Percentiles rank a stretch among this genome's conserved stretches.
Conservation (phyloP, 2,113 vertebrate species). For the Cervus canadensis region DNA sequence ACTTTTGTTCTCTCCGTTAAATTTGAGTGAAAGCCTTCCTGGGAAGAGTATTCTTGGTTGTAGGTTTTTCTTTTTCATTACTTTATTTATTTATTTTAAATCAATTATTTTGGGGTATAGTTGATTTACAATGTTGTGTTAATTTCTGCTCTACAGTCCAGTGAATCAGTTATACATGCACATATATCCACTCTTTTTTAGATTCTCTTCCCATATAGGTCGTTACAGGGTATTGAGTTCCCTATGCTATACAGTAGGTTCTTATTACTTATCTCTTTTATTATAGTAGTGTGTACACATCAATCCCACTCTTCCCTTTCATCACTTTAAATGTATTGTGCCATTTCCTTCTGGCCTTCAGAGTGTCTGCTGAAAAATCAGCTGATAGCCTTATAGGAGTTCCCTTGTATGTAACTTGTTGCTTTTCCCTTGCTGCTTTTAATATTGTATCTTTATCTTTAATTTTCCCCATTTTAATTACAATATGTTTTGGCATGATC, state of each 20-base stretch:
- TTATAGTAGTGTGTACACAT: background rate
- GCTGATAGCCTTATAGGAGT: background rate
- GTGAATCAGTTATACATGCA: background rate
- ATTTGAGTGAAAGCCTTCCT: background rate
- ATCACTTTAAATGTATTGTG: background rate
- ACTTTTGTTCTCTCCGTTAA: background rate
- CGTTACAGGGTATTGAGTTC: background rate
- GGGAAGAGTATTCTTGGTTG: background rate
- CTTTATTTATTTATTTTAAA: background rate
- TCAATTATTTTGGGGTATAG: background rate
- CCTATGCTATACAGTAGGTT: background rate
- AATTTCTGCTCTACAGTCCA: background rate
- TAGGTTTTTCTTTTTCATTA: background rate
- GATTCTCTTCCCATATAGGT: background rate
- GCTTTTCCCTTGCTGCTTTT: background rate
- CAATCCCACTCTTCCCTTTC: background rate
- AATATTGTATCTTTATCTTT: background rate
- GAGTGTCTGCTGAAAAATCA: background rate
- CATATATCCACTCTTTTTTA: background rate
- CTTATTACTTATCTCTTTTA: background rate
- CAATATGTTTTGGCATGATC: background rate
- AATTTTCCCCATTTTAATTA: background rate
- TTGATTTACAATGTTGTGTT: background rate
- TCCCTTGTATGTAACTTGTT: background rate
- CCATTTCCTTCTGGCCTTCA: background rate